Conservation (phyloP, 1,140 invertebrate species). For the Drosophila equinoxialis region DNA sequence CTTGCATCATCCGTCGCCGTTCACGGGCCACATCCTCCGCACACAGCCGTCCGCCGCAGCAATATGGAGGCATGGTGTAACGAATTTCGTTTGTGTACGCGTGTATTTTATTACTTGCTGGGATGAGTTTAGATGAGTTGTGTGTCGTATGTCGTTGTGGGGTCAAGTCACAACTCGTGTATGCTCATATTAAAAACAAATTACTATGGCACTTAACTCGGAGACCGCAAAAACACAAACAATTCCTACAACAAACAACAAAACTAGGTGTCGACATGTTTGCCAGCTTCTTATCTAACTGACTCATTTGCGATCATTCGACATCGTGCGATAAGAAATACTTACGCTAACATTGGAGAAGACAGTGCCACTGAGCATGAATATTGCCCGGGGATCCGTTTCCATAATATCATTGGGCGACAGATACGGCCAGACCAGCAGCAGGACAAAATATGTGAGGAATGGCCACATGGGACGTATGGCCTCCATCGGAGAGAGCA, state of each 20-base stretch:
- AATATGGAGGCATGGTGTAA: slow-evolving; percentile 55
- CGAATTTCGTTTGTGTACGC: neutral
- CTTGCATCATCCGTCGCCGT: neutral
- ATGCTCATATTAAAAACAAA: neutral
- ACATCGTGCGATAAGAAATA: slow-evolving; percentile 61
- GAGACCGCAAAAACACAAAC: neutral
- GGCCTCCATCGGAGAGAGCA: slow-evolving; percentile 89
- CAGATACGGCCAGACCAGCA: slow-evolving; percentile 90
- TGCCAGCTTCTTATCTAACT: slow-evolving; percentile 4
- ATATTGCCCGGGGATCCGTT: slow-evolving; percentile 92
- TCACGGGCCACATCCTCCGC: slow-evolving; percentile 38
- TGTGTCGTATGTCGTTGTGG: neutral
- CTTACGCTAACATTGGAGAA: slow-evolving; percentile 98
- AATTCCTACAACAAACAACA: neutral
- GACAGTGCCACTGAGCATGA: slow-evolving; percentile 93
- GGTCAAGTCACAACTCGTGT: neutral
- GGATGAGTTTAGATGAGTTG: neutral
- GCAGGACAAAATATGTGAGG: slow-evolving; percentile 88
- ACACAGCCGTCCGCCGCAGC: slow-evolving; percentile 59
- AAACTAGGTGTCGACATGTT: slow-evolving; percentile 1
- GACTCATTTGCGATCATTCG: neutral
- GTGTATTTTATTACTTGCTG: neutral
- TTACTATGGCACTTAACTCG: neutral
- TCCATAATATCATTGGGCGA: slow-evolving; percentile 91
- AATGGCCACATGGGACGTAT: slow-evolving; percentile 93